Evolutionary conservation across 2,113 vertebrate species (phyloP).

Genomic region (Notothenia rossii): DNA sequence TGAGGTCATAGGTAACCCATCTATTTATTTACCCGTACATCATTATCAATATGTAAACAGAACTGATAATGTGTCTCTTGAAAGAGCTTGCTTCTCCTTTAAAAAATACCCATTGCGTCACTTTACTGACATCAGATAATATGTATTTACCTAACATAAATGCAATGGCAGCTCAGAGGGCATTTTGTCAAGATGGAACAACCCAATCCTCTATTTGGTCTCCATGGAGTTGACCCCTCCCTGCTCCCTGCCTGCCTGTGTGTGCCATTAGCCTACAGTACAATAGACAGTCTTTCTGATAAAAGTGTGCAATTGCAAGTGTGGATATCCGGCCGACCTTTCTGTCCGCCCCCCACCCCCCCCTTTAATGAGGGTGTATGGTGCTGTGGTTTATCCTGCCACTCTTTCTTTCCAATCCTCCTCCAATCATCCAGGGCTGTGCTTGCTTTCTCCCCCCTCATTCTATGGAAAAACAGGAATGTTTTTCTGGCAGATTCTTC

Average conservation of each 20-base stretch:
- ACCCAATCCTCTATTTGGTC: constrained; percentile 62
- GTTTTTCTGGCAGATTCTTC: constrained; percentile 62
- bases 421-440: constrained; percentile 51
- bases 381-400: constrained; percentile 67
- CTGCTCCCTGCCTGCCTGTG: constrained; percentile 30
- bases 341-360: constrained; percentile 17
- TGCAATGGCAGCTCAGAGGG: constrained; percentile 38
- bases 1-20: constrained; percentile 25
- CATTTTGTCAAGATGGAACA: constrained; percentile 61
- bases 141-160: constrained; percentile 23
- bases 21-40: constrained; percentile 17
- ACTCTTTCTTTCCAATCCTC: constrained; percentile 70
- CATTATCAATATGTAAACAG: constrained; percentile 25
- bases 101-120: neutral
- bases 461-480: constrained; percentile 76
- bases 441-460: constrained; percentile 45
- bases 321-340: constrained; percentile 74
- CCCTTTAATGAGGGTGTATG: constrained; percentile 71
- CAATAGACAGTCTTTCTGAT: constrained; percentile 69
- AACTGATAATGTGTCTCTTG: constrained; percentile 18
- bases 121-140: constrained; percentile 16
- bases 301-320: constrained; percentile 64
- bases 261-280: constrained; percentile 55
- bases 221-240: constrained; percentile 52
- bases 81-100: neutral